Evolutionary conservation across 1,140 invertebrate species (phyloP), one percentile per base, ranked within the genome.

Genomic region (Drosophila orena): DNA sequence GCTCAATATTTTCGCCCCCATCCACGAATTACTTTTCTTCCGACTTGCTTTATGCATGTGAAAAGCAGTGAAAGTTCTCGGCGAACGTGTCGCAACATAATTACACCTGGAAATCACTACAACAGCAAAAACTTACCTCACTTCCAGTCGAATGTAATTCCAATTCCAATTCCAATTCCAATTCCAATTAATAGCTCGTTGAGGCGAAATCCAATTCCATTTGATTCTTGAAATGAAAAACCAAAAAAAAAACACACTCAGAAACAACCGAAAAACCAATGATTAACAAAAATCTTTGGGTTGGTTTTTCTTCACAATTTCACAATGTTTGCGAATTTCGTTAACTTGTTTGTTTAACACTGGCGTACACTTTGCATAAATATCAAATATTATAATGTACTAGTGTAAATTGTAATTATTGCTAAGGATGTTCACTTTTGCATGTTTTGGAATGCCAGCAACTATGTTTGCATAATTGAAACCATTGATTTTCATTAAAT

Each of bases 1-100:
- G 24, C 24, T 27, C 24, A 27, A 59, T 46, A 59, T 35, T 56
- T 56, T 22, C 5, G 2, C 5, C 20, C 8, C 60, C n/a, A 8
- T 34, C 7, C 17, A 40, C 55, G 11, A 22, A 15, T 24, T 15
- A 2, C 4, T 43, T 43, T 17, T 34, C 11, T 34, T 14, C 27
- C 35, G 52, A 22, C 30, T 30, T 24, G 17, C 7, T 37, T 42
- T 56, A 15, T 12, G 27, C 12, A 27, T 43, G 15, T n/a, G 14
- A 46, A 17, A 44, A 35, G 17, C 62, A 66, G 59, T 66, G 62
- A 66, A 66, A 66, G 62, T 62, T 62, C 60, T 62, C 54, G 14
- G 27, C 62, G 44, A 66, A 50, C 62, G 58, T 66, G 62, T 64
- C 58, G 58, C 62, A 66, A 64, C 58, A 64, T 50, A 40, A 62